A percentile compares a stretch with the other conserved stretches of the same genome.
These are phyloP conservation scores for Lichenostomus cassidix DNA, from an alignment of 2,113 vertebrate genomes.

Conservation along the genomic window DNA sequence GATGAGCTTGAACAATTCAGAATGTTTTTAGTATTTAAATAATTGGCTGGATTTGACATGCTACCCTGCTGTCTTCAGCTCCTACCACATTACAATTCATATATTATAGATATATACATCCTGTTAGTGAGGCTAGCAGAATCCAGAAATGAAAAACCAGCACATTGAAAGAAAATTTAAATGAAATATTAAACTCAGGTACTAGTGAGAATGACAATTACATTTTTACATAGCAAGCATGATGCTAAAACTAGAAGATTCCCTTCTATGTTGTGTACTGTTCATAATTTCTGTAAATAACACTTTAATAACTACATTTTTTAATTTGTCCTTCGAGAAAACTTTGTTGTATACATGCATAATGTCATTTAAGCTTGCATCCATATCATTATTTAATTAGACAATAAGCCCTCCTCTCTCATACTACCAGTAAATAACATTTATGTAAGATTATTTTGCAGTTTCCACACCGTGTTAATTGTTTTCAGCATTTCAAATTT, in stretches of 20 bases:
- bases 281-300: neutral
- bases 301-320: neutral
- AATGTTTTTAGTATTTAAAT: neutral
- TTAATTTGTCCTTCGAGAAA: neutral
- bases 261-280: neutral
- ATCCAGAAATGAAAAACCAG: neutral
- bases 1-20: neutral
- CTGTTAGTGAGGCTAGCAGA: neutral
- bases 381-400: slow-evolving; percentile 17
- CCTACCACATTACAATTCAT: neutral
- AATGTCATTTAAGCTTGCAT: neutral
- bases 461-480: neutral
- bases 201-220: neutral
- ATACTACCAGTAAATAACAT: neutral
- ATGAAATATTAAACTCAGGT: neutral
- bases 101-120: neutral
- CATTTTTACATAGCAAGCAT: neutral
- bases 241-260: neutral
- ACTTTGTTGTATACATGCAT: neutral
- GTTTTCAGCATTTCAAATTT: slow-evolving; percentile 34
- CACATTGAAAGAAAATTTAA: neutral
- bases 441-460: neutral
- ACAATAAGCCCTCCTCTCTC: neutral
- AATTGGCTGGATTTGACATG: neutral
- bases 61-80: neutral